These are phyloP conservation scores for Hetaerina titia DNA, from an alignment of 2,888 invertebrate genomes.

Conservation along the genomic window DNA sequence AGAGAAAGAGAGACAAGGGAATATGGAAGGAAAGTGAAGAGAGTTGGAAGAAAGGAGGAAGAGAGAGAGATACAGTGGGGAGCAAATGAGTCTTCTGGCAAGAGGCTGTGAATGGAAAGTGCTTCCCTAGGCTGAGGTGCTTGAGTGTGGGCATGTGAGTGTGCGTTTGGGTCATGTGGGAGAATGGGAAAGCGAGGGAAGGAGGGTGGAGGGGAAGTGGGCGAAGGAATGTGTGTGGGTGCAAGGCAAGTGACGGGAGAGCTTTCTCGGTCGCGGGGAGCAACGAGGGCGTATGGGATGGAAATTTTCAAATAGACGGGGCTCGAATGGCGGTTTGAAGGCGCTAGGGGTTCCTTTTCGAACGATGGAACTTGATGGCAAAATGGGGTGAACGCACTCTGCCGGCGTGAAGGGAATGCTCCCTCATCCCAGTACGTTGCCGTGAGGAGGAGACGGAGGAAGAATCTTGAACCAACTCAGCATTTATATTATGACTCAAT, in stretches of 20 bases:
- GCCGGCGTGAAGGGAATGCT: neutral
- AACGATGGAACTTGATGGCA: neutral
- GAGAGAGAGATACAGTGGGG: neutral
- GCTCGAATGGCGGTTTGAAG: slow-evolving; percentile 15
- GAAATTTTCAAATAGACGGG: neutral
- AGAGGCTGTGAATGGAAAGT: slow-evolving; percentile 26
- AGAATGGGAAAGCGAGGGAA: neutral
- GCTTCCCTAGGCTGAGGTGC: neutral
- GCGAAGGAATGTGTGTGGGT: neutral
- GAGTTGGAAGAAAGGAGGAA: neutral
- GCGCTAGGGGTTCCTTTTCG: neutral
- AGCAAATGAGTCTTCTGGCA: slow-evolving; percentile 29
- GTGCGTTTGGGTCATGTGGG: neutral
- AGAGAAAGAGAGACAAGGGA: neutral
- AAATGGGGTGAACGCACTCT: slow-evolving; percentile 22
- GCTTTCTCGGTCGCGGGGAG: neutral
- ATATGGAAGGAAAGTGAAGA: neutral
- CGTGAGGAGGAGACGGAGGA: neutral
- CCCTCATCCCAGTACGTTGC: neutral
- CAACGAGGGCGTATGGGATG: neutral
- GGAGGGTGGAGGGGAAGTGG: neutral
- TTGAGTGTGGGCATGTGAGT: neutral
- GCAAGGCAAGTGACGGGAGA: neutral
- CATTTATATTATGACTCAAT: neutral
- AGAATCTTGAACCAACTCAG: neutral